Evolutionary conservation across 1,140 invertebrate genomes (phyloP).

Genomic region (Lepidurus packardi): DNA sequence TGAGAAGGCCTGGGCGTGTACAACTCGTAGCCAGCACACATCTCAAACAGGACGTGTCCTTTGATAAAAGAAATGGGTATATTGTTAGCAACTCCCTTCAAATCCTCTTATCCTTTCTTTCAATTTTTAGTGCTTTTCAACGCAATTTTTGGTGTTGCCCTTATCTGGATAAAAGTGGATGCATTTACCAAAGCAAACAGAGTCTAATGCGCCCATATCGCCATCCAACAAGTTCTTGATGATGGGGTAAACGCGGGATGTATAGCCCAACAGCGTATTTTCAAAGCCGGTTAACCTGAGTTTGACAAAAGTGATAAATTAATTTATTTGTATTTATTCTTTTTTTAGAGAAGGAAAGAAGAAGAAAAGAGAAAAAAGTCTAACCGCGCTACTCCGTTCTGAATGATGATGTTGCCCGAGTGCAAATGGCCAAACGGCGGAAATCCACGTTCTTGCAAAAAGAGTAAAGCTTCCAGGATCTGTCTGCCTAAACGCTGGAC

Average conservation of each 20-base stretch:
- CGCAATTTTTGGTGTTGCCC: not conserved
- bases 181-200: slow-evolving; percentile 64
- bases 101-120: not conserved
- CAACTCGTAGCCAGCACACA: slow-evolving; percentile 78
- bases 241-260: slow-evolving; percentile 57
- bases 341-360: not conserved
- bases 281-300: slow-evolving; percentile 69
- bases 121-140: not conserved
- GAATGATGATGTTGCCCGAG: slow-evolving; percentile 81
- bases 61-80: slow-evolving; percentile 37
- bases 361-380: not conserved
- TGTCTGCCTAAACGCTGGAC: slow-evolving; percentile 80
- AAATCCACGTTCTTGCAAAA: slow-evolving; percentile 79
- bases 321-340: slow-evolving; percentile 25
- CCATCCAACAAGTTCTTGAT: slow-evolving; percentile 51
- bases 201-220: slow-evolving; percentile 59
- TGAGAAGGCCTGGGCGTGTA: slow-evolving; percentile 63
- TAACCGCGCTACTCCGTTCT: slow-evolving; percentile 74
- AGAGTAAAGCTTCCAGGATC: slow-evolving; percentile 77
- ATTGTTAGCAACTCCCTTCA: slow-evolving; percentile 13
- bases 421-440: slow-evolving; percentile 79
- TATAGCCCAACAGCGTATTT: slow-evolving; percentile 72
- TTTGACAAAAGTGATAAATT: not conserved
- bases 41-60: slow-evolving; percentile 81
- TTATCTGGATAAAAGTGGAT: not conserved